Evolutionary conservation across 2,888 invertebrate species (phyloP).

Genomic region (Macroteleia sp.): DNA sequence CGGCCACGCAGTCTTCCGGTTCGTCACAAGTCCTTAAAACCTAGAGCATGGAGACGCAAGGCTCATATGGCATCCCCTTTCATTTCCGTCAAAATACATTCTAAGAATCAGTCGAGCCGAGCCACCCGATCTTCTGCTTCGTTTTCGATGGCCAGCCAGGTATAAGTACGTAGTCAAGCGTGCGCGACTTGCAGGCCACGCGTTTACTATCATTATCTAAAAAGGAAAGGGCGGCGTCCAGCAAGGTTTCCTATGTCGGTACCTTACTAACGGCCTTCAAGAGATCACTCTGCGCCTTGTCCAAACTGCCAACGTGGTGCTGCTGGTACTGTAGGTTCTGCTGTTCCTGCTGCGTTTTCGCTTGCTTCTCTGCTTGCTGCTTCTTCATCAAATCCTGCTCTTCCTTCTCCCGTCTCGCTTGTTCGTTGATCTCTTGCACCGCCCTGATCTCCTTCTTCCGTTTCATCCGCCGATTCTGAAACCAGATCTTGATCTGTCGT

Average conservation of each 20-base stretch:
- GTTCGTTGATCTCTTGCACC: slow-evolving; percentile 97
- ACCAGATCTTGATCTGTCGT: slow-evolving; percentile 98
- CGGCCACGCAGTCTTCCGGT: too few relatives aligned
- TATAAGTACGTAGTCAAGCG: slow-evolving; percentile 81
- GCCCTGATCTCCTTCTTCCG: slow-evolving; percentile 97
- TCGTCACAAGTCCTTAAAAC: too few relatives aligned
- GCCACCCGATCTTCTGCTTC: slow-evolving; percentile 58
- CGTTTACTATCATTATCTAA: slow-evolving; percentile 66
- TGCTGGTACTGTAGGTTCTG: slow-evolving; percentile 89
- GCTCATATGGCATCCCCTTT: slow-evolving; percentile 37
- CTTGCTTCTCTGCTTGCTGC: slow-evolving; percentile 94
- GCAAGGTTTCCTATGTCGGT: slow-evolving; percentile 88
- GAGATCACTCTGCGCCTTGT: slow-evolving; percentile 90
- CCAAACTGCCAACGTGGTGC: slow-evolving; percentile 90
- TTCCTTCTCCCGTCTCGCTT: slow-evolving; percentile 94
- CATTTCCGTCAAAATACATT: slow-evolving; percentile 77
- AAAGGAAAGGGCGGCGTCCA: slow-evolving; percentile 65
- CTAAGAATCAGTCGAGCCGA: slow-evolving; percentile 82
- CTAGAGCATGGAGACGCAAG: slow-evolving; percentile 19
- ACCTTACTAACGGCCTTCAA: slow-evolving; percentile 91
- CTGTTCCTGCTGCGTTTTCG: slow-evolving; percentile 90
- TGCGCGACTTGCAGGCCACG: slow-evolving; percentile 60
- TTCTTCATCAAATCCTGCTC: slow-evolving; percentile 96
- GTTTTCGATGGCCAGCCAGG: slow-evolving; percentile 71
- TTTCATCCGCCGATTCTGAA: slow-evolving; percentile 98